These are phyloP conservation scores for Heliconius nattereri DNA, from an alignment of 1,140 invertebrate species.

Conservation along the genomic window DNA sequence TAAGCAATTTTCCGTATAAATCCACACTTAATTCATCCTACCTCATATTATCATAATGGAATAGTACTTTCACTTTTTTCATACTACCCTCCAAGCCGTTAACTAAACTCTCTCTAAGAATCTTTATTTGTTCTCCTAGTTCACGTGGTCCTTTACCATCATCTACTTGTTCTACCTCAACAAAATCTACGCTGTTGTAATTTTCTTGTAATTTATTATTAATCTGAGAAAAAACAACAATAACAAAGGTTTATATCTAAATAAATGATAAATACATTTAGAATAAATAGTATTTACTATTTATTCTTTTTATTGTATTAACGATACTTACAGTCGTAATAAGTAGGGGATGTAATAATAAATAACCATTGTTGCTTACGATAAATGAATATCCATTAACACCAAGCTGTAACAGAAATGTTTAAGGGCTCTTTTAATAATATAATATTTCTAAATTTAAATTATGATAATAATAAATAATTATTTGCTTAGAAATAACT, in stretches of 20 bases:
- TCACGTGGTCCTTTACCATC: conserved; percentile 83
- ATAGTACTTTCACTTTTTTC: conserved; percentile 76
- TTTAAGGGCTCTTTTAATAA: neutral
- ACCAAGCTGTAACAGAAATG: conserved; percentile 86
- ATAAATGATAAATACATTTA: neutral
- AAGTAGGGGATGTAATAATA: conserved; percentile 90
- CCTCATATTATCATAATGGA: conserved; percentile 76
- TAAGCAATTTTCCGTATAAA: neutral
- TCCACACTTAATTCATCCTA: conserved; percentile 28
- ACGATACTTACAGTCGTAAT: conserved; percentile 85
- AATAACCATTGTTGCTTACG: conserved; percentile 97
- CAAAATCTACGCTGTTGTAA: conserved; percentile 97
- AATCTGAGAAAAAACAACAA: conserved; percentile 72
- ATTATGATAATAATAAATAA: neutral
- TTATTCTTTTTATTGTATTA: too few species aligned
- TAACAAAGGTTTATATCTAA: neutral
- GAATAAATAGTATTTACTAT: neutral
- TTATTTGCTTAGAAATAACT: neutral
- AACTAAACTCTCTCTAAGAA: conserved; percentile 88
- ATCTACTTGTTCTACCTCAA: conserved; percentile 94
- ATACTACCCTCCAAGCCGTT: conserved; percentile 85
- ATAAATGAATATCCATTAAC: conserved; percentile 98
- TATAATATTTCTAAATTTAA: too few species aligned
- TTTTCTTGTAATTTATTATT: conserved; percentile 91
- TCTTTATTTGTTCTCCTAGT: conserved; percentile 78